A percentile compares a stretch with the other conserved stretches of the same genome.
Conservation (phyloP, 2,888 invertebrate species). For the Hirtodrosophila trivittata region DNA sequence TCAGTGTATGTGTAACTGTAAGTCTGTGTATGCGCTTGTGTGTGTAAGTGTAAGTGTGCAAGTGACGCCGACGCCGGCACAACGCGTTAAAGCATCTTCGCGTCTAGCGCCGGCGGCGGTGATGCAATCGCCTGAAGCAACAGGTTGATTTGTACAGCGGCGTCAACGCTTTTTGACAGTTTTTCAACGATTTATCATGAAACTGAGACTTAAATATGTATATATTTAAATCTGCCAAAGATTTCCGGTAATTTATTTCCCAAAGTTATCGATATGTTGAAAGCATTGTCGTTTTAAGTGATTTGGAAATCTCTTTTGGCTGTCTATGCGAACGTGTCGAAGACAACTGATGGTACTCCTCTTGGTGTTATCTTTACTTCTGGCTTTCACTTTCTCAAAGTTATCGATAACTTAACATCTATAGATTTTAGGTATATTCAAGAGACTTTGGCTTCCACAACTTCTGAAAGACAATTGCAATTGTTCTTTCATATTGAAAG, state of each 20-base stretch:
- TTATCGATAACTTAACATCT: no score
- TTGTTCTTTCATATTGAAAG: no score
- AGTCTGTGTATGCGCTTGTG: background rate
- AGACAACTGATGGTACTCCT: no score
- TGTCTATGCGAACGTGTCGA: background rate
- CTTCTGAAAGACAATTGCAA: no score
- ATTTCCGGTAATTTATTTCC: conserved; percentile 38
- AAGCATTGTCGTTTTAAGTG: no score
- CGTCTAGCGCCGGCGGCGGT: conserved; percentile 49
- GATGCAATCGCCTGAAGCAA: conserved; percentile 52
- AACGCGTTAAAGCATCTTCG: conserved; percentile 61
- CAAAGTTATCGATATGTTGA: conserved; percentile 8
- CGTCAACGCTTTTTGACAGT: conserved; percentile 18
- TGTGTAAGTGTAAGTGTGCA: conserved; percentile 14
- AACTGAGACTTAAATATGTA: conserved; percentile 18
- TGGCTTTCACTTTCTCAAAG: no score
- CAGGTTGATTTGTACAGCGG: conserved; percentile 43
- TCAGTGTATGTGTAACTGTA: background rate
- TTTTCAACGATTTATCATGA: conserved; percentile 42
- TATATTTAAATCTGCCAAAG: conserved; percentile 21
- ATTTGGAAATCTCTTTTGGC: background rate
- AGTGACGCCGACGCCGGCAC: conserved; percentile 45
- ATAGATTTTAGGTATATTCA: no score
- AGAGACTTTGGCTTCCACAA: no score
- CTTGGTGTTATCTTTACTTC: no score